These are phyloP conservation scores for Mormyrus iriodes DNA, from an alignment of 2,113 vertebrate genomes.

Conservation along the genomic window DNA sequence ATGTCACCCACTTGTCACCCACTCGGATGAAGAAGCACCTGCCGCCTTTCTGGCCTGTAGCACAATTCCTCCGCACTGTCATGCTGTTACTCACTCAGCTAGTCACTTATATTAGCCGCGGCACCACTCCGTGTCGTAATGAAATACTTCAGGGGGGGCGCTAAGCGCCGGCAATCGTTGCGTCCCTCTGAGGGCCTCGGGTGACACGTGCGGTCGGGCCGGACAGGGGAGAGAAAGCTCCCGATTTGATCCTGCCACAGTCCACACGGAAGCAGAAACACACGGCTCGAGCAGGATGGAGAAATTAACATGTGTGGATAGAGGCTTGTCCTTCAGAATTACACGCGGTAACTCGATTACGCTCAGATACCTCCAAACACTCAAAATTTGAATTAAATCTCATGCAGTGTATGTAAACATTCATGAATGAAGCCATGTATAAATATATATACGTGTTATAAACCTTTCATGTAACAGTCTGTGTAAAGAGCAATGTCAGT, in stretches of 20 bases:
- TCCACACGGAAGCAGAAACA: not conserved
- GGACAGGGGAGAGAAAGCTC: not conserved
- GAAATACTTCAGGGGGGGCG: not conserved
- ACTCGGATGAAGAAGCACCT: not conserved
- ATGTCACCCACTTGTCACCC: constrained; percentile 8
- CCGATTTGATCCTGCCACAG: not conserved
- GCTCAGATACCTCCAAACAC: not conserved
- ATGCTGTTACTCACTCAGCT: not conserved
- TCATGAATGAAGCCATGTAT: not conserved
- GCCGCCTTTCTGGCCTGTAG: constrained; percentile 4
- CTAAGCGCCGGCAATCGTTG: not conserved
- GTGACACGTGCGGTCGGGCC: not conserved
- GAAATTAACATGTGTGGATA: not conserved
- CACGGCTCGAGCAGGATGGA: not conserved
- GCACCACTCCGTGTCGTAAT: not conserved
- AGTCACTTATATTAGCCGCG: not conserved
- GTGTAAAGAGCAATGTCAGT: not conserved
- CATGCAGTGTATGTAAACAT: not conserved
- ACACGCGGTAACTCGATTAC: not conserved
- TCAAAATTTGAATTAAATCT: not conserved
- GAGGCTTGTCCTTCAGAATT: not conserved
- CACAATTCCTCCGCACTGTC: not conserved
- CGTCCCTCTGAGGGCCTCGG: not conserved
- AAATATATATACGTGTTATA: not conserved
- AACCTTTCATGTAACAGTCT: not conserved